Base-by-base conservation (phyloP, 2,888 invertebrate genomes). In the Piscicola geometra region DNA sequence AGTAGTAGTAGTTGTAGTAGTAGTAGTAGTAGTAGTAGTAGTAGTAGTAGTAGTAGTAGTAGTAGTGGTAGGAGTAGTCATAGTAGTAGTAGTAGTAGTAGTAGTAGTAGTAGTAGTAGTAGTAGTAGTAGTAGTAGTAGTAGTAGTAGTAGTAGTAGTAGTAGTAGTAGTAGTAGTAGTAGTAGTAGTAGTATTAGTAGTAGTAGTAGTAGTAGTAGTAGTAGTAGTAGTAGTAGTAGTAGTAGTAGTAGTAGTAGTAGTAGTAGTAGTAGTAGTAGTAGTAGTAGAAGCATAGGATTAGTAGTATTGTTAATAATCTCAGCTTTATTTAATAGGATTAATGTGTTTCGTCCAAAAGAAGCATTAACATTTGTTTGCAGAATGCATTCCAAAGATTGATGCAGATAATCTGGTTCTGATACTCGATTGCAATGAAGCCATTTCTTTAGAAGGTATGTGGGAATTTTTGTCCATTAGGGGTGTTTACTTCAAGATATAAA, bases 21-120 rank as follows among this genome's bases (percentile, higher is more conserved):
- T 41, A 50, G 28, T n/a, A 32, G 28, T n/a, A 32, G 50, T 71
- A 32, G 28, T 50, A 32, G 50, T 71, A 32, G 50, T 71, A 32
- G 50, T 71, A 32, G 50, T 71, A 32, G 50, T 71, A 32, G 71
- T 71, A 32, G 50, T 71, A 50, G 50, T 71, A 32, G 32, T 71
- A 32, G 35, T 73, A 25, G 25, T 56, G 35, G 33, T 56, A 32
- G 60, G 56, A 25, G 33, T 64, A 33, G 32, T 71, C 25, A 25
- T 71, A 50, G 32, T 71, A 71, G 32, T 71, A 50, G 32, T 71
- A 50, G 52, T 41, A 25, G 50, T 71, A 50, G 50, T 71, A 50
- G 50, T 71, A 71, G 50, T 71, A 52, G 71, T 1, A 28, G 33
- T 71, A 52, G 33, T 71, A 52, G 33, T 71, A 52, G 33, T 71